phyloP scores from a whole-genome alignment of 1,140 invertebrate species.

The Aethina tumida region DNA sequence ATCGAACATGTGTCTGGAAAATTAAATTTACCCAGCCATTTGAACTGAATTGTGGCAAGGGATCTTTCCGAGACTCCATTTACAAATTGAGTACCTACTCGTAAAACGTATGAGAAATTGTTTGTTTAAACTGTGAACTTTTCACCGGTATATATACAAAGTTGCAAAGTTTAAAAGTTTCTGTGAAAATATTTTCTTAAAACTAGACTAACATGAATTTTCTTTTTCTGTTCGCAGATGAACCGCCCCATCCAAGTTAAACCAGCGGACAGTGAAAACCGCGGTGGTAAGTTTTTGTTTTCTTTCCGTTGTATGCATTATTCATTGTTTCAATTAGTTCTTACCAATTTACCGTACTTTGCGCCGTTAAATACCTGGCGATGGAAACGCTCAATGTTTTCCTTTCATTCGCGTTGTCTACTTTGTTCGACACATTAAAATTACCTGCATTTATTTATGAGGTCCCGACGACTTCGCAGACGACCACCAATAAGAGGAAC shows the following conservation, averaged over 20 bases:
- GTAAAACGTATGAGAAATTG: slow-evolving; percentile 1
- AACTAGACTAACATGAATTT: slow-evolving; percentile 6
- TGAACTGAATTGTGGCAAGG: too few species aligned
- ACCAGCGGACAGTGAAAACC: slow-evolving; percentile 97
- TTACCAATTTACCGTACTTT: slow-evolving; percentile 7
- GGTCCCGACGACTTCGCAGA: too few species aligned
- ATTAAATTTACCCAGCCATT: too few species aligned
- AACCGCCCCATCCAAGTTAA: slow-evolving; percentile 99
- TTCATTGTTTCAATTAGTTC: slow-evolving; percentile 17
- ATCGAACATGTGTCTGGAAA: too few species aligned
- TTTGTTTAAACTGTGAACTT: slow-evolving; percentile 3
- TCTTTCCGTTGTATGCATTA: slow-evolving; percentile 12
- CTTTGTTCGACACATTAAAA: too few species aligned
- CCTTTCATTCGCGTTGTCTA: too few species aligned
- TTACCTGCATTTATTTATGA: too few species aligned
- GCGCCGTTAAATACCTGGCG: not conserved
- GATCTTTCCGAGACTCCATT: too few species aligned
- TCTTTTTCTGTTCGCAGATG: slow-evolving; percentile 71
- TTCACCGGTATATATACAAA: too few species aligned
- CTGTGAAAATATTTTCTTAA: slow-evolving; percentile 8
- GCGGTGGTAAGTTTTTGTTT: slow-evolving; percentile 70
- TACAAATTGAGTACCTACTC: slow-evolving; percentile 3
- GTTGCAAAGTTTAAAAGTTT: slow-evolving; percentile 7
- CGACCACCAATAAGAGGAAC: too few species aligned
- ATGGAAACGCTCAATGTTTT: too few species aligned